phyloP scores from a whole-genome alignment of 2,113 vertebrate genomes.

The Columbina picui region DNA sequence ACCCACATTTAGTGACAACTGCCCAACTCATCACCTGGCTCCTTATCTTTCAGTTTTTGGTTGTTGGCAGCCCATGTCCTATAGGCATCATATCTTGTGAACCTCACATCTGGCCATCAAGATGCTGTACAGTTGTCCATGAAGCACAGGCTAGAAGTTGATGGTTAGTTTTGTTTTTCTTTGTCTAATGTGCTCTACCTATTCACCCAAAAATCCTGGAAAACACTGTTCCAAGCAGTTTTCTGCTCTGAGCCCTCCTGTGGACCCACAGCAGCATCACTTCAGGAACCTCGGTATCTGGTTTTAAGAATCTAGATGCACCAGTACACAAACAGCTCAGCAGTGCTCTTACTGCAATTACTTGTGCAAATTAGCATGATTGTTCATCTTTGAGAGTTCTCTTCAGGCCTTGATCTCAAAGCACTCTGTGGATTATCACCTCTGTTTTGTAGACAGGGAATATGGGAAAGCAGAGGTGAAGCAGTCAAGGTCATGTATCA shows the following conservation, averaged over 20 bases:
- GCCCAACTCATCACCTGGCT: not conserved
- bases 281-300: not conserved
- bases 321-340: not conserved
- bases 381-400: not conserved
- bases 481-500: not conserved
- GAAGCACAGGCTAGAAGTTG: not conserved
- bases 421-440: not conserved
- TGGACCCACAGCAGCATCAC: not conserved
- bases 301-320: not conserved
- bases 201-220: not conserved
- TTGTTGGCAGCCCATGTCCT: not conserved
- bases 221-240: accelerated
- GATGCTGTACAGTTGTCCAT: not conserved
- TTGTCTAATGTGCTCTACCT: not conserved
- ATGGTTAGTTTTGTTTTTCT: not conserved
- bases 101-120: not conserved
- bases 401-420: not conserved
- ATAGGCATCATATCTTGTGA: not conserved
- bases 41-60: not conserved
- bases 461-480: not conserved
- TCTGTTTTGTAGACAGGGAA: not conserved
- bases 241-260: not conserved
- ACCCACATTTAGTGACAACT: accelerated
- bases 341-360: not conserved
- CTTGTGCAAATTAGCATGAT: not conserved